A percentile compares a stretch with the other conserved stretches of the same genome.
Conservation (phyloP, 2,888 invertebrate genomes). For the Drosophila paracracens region DNA sequence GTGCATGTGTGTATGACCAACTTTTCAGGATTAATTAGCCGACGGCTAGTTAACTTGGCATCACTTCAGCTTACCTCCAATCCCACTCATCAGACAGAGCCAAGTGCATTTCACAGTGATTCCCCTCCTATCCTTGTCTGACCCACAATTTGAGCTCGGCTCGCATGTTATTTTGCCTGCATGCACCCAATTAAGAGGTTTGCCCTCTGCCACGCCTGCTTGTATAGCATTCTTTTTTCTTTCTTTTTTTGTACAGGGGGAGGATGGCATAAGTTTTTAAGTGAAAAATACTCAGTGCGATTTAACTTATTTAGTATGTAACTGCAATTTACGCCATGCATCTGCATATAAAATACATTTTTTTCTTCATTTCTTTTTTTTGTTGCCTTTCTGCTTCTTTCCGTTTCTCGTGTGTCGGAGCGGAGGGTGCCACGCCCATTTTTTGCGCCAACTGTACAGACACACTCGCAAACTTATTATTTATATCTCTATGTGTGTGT, state of each 20-base stretch:
- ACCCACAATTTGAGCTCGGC: slow-evolving; percentile 63
- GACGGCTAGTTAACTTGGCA: slow-evolving; percentile 75
- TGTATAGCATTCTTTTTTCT: slow-evolving; percentile 11
- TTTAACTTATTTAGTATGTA: slow-evolving; percentile 81
- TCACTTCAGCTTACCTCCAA: slow-evolving; percentile 42
- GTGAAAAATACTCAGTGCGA: slow-evolving; percentile 80
- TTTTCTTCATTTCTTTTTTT: slow-evolving; percentile 22
- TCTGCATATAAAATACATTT: slow-evolving; percentile 78
- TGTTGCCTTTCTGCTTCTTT: neutral
- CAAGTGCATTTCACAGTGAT: slow-evolving; percentile 39
- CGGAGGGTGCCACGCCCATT: slow-evolving; percentile 64
- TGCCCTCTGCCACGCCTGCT: slow-evolving; percentile 39
- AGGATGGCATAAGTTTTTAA: slow-evolving; percentile 53
- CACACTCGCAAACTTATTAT: slow-evolving; percentile 59
- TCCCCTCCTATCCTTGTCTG: slow-evolving; percentile 8
- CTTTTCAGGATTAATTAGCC: slow-evolving; percentile 76
- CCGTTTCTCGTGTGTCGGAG: slow-evolving; percentile 22
- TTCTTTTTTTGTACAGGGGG: slow-evolving; percentile 8
- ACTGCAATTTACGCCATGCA: slow-evolving; percentile 77
- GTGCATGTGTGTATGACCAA: slow-evolving; percentile 37
- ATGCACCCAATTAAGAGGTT: slow-evolving; percentile 79
- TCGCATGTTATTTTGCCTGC: slow-evolving; percentile 77
- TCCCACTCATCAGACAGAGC: slow-evolving; percentile 18
- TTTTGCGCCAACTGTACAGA: slow-evolving; percentile 58
- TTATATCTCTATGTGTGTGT: slow-evolving; percentile 58